Evolutionary conservation across 2,797 vertebrate species (phyloP), one percentile per base, ranked within the genome.

Genomic region (Emydoidea blandingii): DNA sequence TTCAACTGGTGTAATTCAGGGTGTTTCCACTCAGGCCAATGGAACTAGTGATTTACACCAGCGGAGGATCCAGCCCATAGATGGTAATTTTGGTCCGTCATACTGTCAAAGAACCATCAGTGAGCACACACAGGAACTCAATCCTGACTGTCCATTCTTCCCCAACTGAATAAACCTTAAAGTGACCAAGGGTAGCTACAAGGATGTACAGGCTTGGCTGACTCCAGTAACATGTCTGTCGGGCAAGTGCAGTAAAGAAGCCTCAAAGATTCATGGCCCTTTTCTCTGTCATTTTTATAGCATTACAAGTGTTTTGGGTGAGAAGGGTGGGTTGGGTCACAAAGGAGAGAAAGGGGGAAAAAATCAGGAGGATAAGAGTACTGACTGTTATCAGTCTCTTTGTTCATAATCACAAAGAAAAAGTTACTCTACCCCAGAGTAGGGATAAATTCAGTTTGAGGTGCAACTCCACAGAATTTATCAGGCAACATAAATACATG

Each of bases 1-100:
- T 4, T 9, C 37, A 34, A 1, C 19, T 83, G 7, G 84, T 54
- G 16, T 6, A 76, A 31, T 57, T 54, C 44, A 23, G 29, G 52
- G n/a, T 34, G 29, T 7, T 37, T 31, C 52, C 87, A 3, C 44
- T 81, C 9, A 90, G 87, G 25, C 49, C 50, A 0, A 0, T 4
- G 2, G 52, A 34, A 3, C 44, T 78, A 78, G 8, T 78, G 14
- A 78, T 47, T 78, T 78, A 47, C 12, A 72, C 19, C 5, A 72
- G 47, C 53, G 14, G 8, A 93, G 41, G 5, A 80, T 65, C 83
- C 1, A 1, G 34, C 53, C 65, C 84, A 2, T n/a, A 74, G 76
- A 49, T 4, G 2, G n/a, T 31, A 23, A 72, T 72, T 72, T 31
- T 49, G 14, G 4, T 44, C 27, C 15, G 25, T 76, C 72, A 76